Base-by-base conservation (phyloP, 1,140 invertebrate species). In the Conopomorpha cramerella region DNA sequence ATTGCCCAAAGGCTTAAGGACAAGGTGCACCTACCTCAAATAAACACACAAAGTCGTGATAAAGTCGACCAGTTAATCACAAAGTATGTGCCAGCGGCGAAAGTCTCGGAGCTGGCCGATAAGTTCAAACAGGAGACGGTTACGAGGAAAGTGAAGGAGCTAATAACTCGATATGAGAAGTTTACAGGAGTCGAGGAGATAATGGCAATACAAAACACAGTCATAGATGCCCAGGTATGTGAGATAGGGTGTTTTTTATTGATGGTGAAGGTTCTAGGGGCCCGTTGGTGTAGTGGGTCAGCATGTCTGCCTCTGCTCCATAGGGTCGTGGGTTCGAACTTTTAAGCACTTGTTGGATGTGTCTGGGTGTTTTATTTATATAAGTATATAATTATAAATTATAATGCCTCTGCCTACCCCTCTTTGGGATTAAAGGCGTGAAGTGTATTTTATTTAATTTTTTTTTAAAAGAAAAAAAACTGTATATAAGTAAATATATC, bases 121-220 rank as follows among this genome's bases (percentile, higher is more conserved):
- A 71, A 58, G 17, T 59, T 76, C 13, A 72, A 61, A 51, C 55
- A 65, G 7, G 59, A 66, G 17, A 47, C 42, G 14, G 43, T 76
- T 3, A 38, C 55, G 0, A 51, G 44, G 27, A 71, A 48, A 46
- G 62, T 72, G 0, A 55, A 59, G 31, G 67, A 76, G 23, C 30
- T 76, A 14, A 64, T 76, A 10, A 41, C 52, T n/a, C 61, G 50
- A 43, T 79, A 79, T 57, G 77, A 79, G 34, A 74, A 77, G 41
- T 78, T 78, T 17, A 79, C 73, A 0, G 77, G 77, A 7, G 74
- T 78, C 3, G 62, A 73, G 15, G 77, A 79, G 46, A 76, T 79
- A 18, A 72, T 78, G 67, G 59, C 65, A 4, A 55, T 79, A 13
- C 77, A 79, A 37, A 73, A 71, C 38, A 74, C 71, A 0, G 77